A percentile compares a stretch with the other conserved stretches of the same genome.
Evolutionary conservation across 2,888 invertebrate genomes (phyloP).

Genomic region (Apomyelois bistriatella): DNA sequence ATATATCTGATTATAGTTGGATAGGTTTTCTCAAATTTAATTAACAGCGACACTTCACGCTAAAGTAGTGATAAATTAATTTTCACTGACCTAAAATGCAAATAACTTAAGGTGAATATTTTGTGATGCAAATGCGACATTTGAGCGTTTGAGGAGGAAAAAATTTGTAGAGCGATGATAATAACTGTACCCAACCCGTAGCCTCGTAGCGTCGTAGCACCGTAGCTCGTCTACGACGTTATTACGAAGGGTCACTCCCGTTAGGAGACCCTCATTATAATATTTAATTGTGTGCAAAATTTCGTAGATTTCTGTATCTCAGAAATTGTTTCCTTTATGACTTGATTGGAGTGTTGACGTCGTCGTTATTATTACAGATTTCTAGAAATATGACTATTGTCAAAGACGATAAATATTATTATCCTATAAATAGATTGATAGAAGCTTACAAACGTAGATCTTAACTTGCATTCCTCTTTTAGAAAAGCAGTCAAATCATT

Average conservation of each 20-base stretch:
- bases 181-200: conserved; percentile 13
- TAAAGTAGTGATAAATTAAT: not conserved
- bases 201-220: conserved; percentile 6
- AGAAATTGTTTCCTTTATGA: not conserved
- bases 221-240: conserved; percentile 11
- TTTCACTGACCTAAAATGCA: conserved; percentile 3
- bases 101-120: not conserved
- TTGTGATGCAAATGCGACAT: conserved; percentile 16
- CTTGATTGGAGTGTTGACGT: no score
- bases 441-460: no score
- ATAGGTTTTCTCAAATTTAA: not conserved
- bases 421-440: no score
- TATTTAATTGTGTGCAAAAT: not conserved
- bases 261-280: not conserved
- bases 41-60: not conserved
- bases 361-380: no score
- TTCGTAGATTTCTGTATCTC: not conserved
- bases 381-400: no score
- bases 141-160: conserved; percentile 7
- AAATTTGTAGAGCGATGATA: conserved; percentile 5
- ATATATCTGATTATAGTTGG: no score
- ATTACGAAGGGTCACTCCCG: not conserved
- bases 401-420: no score
- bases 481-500: no score
- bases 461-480: no score